Conservation (phyloP, 2,113 vertebrate species). For the zebrafish (Danio rerio) region DNA sequence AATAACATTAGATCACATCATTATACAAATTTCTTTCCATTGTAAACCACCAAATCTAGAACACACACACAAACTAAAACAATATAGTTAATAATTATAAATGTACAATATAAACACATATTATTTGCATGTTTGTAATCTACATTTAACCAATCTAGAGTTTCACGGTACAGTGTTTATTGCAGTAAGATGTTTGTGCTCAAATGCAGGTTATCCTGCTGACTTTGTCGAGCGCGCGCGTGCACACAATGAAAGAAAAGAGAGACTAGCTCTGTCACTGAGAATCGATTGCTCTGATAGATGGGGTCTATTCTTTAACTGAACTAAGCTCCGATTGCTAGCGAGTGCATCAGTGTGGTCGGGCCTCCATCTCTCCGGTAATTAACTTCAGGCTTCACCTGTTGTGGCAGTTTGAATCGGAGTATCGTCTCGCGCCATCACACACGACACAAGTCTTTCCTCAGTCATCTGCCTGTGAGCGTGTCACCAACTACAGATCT, state of each 20-base stretch:
- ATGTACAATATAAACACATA: background rate
- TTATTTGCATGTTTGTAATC: background rate
- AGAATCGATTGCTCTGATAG: slow-evolving; percentile 60
- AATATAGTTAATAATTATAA: too few relatives aligned
- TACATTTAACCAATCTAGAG: background rate
- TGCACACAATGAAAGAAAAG: slow-evolving; percentile 16
- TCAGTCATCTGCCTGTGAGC: slow-evolving; percentile 13
- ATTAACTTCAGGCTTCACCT: slow-evolving; percentile 39
- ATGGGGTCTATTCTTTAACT: slow-evolving; percentile 53
- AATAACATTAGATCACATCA: too few relatives aligned
- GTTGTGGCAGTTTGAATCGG: slow-evolving; percentile 16
- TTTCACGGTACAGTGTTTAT: background rate
- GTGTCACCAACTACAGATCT: slow-evolving; percentile 27
- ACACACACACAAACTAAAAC: too few relatives aligned
- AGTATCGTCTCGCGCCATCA: slow-evolving; percentile 12
- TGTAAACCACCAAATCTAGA: too few relatives aligned
- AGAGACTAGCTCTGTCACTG: slow-evolving; percentile 43
- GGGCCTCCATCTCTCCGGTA: slow-evolving; percentile 32
- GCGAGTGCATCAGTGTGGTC: slow-evolving; percentile 12
- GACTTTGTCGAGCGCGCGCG: background rate
- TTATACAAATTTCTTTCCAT: too few relatives aligned
- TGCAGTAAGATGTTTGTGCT: background rate
- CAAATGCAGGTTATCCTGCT: background rate
- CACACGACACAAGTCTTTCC: background rate
- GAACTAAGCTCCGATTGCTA: slow-evolving; percentile 29